Evolutionary conservation across 1,140 invertebrate genomes (phyloP).

Genomic region (Drosophila pectinifera): DNA sequence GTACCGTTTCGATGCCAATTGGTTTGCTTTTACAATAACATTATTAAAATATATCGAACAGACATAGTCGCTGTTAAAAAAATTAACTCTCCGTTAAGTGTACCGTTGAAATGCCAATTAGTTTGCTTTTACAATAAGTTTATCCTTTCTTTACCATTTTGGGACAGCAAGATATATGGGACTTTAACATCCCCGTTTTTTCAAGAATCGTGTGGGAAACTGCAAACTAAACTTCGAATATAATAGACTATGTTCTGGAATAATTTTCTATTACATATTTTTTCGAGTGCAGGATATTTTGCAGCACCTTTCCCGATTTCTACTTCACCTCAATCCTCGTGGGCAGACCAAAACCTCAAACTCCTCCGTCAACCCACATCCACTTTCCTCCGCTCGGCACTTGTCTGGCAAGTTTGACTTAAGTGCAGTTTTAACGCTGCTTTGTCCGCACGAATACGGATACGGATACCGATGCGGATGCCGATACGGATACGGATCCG

Average conservation of each 20-base stretch:
- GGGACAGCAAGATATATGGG: no score
- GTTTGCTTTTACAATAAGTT: no score
- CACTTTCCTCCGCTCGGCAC: slow-evolving; percentile 37
- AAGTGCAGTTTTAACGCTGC: slow-evolving; percentile 80
- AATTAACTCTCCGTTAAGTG: no score
- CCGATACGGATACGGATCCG: slow-evolving; percentile 11
- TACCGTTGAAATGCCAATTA: no score
- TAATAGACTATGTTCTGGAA: background rate
- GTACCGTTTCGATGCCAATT: no score
- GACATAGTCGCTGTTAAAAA: no score
- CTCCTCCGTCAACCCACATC: slow-evolving; percentile 8
- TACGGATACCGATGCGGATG: slow-evolving; percentile 34
- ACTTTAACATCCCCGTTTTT: no score
- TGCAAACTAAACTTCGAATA: no score
- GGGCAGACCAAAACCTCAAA: background rate
- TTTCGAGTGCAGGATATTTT: background rate
- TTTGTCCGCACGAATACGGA: slow-evolving; percentile 41
- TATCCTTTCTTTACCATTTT: no score
- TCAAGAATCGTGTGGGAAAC: no score
- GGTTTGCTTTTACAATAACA: no score
- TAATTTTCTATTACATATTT: background rate
- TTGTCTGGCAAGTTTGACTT: slow-evolving; percentile 82
- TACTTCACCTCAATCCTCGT: slow-evolving; percentile 4
- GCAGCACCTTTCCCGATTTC: slow-evolving; percentile 2
- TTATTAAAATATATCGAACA: no score